Base-by-base conservation (phyloP, 2,888 invertebrate species). In the Rugalucina vietnamica region DNA sequence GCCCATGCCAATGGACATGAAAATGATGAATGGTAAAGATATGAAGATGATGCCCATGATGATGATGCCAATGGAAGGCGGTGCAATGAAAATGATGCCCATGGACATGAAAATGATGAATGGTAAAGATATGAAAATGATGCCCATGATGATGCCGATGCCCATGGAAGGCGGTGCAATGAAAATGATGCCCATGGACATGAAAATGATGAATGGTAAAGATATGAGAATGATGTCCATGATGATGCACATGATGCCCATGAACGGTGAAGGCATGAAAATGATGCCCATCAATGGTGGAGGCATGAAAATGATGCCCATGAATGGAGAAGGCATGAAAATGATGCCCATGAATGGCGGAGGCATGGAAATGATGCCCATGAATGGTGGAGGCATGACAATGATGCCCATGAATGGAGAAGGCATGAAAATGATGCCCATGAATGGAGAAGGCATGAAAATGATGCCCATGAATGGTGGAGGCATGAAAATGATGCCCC, bases 251-350 rank as follows among this genome's bases (percentile, higher is more conserved):
- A n/a, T 65, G 65, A 65, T 65, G 65, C 34, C 65, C 18, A 65
- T 21, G 65, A 34, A 34, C 10, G 34, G 65, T 18, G 8, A 8
- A 18, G 34, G 34, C 3, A 65, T 65, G 65, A 3, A 2, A 8
- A 65, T 65, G 65, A 65, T 65, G 65, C 65, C 65, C 4, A 65
- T n/a, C n/a, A n/a, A n/a, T n/a, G n/a, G n/a, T n/a, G n/a, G n/a
- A n/a, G n/a, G n/a, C n/a, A n/a, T 65, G 65, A 18, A 34, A n/a
- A n/a, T n/a, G n/a, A n/a, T n/a, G n/a, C n/a, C n/a, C n/a, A 43
- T 43, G 43, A 43, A 43, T 18, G 43, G 43, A 18, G 43, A 18
- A 12, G 43, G 43, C 18, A 43, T 43, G 43, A 43, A 43, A 43
- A 43, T 43, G 43, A 43, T 43, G 43, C n/a, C n/a, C n/a, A n/a